Percentiles rank a stretch among this genome's conserved stretches.
These are phyloP conservation scores for Poliocrania exsul DNA, from an alignment of 2,797 vertebrate species.

Conservation along the genomic window DNA sequence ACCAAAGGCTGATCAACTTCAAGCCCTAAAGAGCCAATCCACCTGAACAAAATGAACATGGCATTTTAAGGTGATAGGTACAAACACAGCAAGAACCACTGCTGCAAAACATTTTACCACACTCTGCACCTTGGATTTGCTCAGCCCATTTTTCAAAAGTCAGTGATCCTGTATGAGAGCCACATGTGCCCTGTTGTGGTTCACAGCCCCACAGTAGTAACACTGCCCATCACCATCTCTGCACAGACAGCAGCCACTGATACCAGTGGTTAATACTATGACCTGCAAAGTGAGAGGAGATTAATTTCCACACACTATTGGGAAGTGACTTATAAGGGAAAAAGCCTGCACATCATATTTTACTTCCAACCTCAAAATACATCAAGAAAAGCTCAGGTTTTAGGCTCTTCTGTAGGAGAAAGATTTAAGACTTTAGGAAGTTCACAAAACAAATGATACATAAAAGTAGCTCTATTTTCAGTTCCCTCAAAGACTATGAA, in stretches of 20 bases:
- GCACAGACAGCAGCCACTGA: neutral
- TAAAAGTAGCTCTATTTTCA: neutral
- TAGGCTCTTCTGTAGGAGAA: neutral
- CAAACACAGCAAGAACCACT: neutral
- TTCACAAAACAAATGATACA: neutral
- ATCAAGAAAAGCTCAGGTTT: neutral
- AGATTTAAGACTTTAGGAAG: neutral
- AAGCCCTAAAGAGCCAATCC: neutral
- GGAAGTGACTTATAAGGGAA: neutral
- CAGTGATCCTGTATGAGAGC: accelerated
- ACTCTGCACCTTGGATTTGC: neutral
- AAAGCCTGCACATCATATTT: neutral
- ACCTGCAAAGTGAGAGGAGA: neutral
- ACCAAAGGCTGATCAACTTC: neutral
- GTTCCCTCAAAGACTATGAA: neutral
- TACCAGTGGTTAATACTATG: neutral
- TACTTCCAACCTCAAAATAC: neutral
- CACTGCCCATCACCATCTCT: neutral
- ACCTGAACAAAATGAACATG: neutral
- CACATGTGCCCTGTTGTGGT: accelerated
- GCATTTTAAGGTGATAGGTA: neutral
- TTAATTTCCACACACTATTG: neutral
- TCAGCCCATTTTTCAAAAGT: neutral
- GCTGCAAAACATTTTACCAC: neutral
- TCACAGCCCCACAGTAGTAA: neutral